phyloP scores from a whole-genome alignment of 2,888 invertebrate genomes.

The Hartigia nigra region DNA sequence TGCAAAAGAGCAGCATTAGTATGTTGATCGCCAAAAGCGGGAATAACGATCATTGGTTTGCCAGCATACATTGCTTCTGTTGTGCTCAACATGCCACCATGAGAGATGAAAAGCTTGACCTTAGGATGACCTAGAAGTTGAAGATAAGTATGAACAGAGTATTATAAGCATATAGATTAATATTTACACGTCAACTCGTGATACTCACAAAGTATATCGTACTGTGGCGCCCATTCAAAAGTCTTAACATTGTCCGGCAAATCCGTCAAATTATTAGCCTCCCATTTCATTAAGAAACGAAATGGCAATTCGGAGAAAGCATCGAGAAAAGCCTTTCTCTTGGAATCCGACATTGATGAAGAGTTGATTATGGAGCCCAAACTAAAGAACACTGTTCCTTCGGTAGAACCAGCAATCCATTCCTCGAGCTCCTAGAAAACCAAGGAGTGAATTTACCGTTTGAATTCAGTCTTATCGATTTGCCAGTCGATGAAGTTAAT shows the following conservation, averaged over 20 bases:
- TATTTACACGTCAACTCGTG: background rate
- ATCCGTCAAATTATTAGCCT: slow-evolving; percentile 66
- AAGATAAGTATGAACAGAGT: background rate
- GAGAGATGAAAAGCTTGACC: slow-evolving; percentile 75
- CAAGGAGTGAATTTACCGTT: background rate
- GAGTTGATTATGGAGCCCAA: slow-evolving; percentile 72
- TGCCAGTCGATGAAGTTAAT: background rate
- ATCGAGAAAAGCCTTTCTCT: slow-evolving; percentile 65
- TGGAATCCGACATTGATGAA: slow-evolving; percentile 68
- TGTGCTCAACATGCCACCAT: slow-evolving; percentile 76
- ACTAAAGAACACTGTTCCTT: slow-evolving; percentile 70
- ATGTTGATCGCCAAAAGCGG: slow-evolving; percentile 78
- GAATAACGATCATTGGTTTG: slow-evolving; percentile 75
- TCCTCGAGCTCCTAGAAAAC: slow-evolving; percentile 43
- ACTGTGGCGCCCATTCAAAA: slow-evolving; percentile 27
- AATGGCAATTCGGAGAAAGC: slow-evolving; percentile 69
- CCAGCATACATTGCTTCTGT: slow-evolving; percentile 77
- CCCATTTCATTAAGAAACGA: slow-evolving; percentile 70
- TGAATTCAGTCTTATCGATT: background rate
- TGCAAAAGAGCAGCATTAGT: slow-evolving; percentile 73
- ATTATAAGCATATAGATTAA: background rate
- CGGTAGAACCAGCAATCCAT: slow-evolving; percentile 42
- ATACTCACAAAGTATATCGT: slow-evolving; percentile 24
- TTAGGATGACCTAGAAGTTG: slow-evolving; percentile 74
- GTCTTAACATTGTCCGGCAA: slow-evolving; percentile 23